Base-by-base conservation (phyloP, 2,797 vertebrate genomes). In the Etheostoma perlongum region DNA sequence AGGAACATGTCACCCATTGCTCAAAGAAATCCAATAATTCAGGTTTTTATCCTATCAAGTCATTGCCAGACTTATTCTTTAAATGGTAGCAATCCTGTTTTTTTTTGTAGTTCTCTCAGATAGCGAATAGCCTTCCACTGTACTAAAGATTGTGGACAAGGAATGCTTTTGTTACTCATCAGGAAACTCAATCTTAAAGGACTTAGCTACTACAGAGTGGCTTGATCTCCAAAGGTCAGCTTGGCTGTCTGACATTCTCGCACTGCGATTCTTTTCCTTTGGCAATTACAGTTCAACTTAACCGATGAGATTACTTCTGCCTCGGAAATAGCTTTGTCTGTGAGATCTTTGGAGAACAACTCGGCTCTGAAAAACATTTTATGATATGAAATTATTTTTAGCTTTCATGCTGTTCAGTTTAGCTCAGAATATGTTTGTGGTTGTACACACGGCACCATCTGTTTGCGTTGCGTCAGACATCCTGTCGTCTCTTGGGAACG, bases 381-480 rank as follows among this genome's bases (percentile, higher is more conserved):
- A 27, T 61, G 42, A 51, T 59, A 15, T 25, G 15, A 57, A 66
- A 80, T 76, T 71, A 78, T 74, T 80, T 84, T 72, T 23, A 76
- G 44, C 70, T 51, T 68, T 74, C 62, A 21, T 72, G 67, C 78
- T 62, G 63, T 74, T 77, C 36, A 16, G 13, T 73, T 46, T 16
- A 48, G 57, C 57, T 73, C 21, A 67, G 58, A 78, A 48, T 42
- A 27, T 15, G 72, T 79, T 83, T 81, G 49, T 61, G 53, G 74
- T 74, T 81, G 59, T 69, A 60, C 53, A 48, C 33, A n/a, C 55
- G 36, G 42, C 59, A 51, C 82, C 85, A 88, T 89, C 86, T 89
- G 79, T 75, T 81, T 81, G 74, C 66, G 9, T 79, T 71, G 46
- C 64, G 75, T 72, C 55, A 66, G 67, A 58, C 76, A 25, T 74